A percentile compares a stretch with the other conserved stretches of the same genome.
Conservation (phyloP, 2,113 vertebrate species). For the Pachycephala philippinensis region DNA sequence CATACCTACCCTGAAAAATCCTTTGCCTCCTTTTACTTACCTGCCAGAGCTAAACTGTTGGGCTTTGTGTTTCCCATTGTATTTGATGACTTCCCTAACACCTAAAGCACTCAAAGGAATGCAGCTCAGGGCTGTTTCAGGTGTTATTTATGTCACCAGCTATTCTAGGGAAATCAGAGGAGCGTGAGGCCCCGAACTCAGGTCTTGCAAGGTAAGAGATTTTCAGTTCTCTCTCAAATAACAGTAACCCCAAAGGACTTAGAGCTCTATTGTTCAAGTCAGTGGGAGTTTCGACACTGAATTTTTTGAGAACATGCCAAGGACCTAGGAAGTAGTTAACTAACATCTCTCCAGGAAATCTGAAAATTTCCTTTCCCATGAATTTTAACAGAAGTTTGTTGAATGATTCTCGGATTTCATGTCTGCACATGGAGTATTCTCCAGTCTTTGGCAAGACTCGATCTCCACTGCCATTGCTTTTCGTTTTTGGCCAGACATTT, state of each 20-base stretch:
- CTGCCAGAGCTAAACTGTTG: not conserved
- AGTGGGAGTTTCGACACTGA: not conserved
- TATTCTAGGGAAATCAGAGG: not conserved
- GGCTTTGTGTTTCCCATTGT: not conserved
- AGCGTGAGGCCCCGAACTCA: not conserved
- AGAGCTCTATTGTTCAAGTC: not conserved
- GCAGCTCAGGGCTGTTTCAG: not conserved
- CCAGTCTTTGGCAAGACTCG: not conserved
- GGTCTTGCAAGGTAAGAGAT: not conserved
- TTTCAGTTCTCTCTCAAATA: constrained; percentile 7
- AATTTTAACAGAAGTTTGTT: not conserved
- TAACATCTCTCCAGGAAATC: not conserved
- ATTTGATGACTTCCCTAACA: not conserved
- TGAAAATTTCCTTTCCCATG: not conserved
- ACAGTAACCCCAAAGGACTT: not conserved
- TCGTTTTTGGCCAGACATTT: not conserved
- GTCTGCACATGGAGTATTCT: not conserved
- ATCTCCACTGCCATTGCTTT: not conserved
- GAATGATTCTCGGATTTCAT: not conserved
- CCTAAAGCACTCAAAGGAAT: not conserved
- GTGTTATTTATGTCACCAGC: constrained; percentile 23
- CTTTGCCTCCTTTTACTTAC: not conserved
- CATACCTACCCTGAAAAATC: not conserved
- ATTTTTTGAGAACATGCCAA: not conserved
- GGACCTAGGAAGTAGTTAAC: constrained; percentile 2